Percentiles rank a stretch among this genome's conserved stretches.
phyloP scores from a whole-genome alignment of 2,888 invertebrate species.

The Melieria picta region DNA sequence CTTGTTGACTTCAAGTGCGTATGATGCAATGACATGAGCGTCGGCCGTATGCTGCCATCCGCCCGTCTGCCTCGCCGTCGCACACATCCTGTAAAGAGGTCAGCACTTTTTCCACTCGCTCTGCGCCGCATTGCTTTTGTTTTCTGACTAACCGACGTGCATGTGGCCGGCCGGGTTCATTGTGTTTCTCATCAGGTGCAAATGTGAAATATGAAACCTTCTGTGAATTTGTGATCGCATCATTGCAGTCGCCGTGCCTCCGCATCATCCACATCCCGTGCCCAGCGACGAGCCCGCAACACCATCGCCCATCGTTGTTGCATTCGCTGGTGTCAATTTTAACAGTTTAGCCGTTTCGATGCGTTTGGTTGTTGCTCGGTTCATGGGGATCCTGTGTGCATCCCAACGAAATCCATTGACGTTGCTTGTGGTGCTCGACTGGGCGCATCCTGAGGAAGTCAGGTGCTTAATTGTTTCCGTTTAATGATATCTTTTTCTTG shows the following conservation, averaged over 20 bases:
- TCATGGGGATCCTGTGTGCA: constrained; percentile 30
- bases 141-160: constrained; percentile 7
- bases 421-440: too few relatives aligned
- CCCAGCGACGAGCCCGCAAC: too few relatives aligned
- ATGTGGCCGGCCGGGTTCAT: constrained; percentile 46
- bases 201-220: constrained; percentile 61
- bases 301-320: constrained; percentile 31
- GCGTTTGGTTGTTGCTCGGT: constrained; percentile 13
- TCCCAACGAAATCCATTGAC: too few relatives aligned
- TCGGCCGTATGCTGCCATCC: not conserved
- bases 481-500: constrained; percentile 43
- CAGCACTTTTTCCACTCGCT: constrained; percentile 41
- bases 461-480: constrained; percentile 65
- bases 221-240: constrained; percentile 54
- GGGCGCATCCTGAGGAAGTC: constrained; percentile 63
- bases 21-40: constrained; percentile 43
- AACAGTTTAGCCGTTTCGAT: constrained; percentile 18
- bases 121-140: not conserved
- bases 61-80: constrained; percentile 10
- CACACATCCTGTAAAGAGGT: constrained; percentile 62
- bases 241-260: constrained; percentile 45
- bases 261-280: constrained; percentile 33
- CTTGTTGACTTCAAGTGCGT: constrained; percentile 41
- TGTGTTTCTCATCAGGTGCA: constrained; percentile 64
- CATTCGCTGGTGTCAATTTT: constrained; percentile 30